Evolutionary conservation across 2,888 invertebrate genomes (phyloP).

Genomic region (Pterostichus niger): DNA sequence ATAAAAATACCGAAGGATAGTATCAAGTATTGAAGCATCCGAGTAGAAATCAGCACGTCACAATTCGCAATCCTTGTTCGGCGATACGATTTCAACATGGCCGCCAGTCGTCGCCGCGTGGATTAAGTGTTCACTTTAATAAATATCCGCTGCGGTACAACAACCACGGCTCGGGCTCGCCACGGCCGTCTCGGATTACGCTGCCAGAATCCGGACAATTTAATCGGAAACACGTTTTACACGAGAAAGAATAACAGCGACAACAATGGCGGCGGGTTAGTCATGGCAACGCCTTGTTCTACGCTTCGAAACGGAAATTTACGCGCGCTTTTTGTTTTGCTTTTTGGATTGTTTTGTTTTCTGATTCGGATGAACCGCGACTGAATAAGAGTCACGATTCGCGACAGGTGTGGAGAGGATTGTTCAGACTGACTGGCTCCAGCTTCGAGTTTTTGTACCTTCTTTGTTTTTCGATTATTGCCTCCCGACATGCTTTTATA

Average conservation of each 20-base stretch:
- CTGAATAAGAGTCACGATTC: conserved; percentile 7
- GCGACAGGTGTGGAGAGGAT: conserved; percentile 24
- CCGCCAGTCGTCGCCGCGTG: conserved; percentile 17
- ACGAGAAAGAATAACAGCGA: conserved; percentile 59
- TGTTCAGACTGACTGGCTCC: conserved; percentile 38
- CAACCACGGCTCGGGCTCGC: not conserved
- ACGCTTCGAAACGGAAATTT: conserved; percentile 64
- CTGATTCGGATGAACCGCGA: conserved; percentile 49
- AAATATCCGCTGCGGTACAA: conserved; percentile 53
- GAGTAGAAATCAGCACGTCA: no score
- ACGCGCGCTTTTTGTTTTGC: conserved; percentile 52
- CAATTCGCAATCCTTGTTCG: not conserved
- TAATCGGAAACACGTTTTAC: conserved; percentile 64
- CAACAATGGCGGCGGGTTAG: conserved; percentile 60
- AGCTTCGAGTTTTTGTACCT: not conserved
- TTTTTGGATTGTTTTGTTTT: conserved; percentile 43
- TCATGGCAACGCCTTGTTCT: conserved; percentile 58
- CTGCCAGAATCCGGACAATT: conserved; percentile 58
- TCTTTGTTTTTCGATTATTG: conserved; percentile 51
- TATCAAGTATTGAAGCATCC: no score
- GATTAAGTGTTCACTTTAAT: conserved; percentile 64
- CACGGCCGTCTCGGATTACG: conserved; percentile 59
- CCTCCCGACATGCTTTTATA: not conserved
- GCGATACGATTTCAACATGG: not conserved
- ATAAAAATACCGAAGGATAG: not conserved